Base-by-base conservation (phyloP, 2,113 vertebrate genomes). In the Perognathus longimembris region DNA sequence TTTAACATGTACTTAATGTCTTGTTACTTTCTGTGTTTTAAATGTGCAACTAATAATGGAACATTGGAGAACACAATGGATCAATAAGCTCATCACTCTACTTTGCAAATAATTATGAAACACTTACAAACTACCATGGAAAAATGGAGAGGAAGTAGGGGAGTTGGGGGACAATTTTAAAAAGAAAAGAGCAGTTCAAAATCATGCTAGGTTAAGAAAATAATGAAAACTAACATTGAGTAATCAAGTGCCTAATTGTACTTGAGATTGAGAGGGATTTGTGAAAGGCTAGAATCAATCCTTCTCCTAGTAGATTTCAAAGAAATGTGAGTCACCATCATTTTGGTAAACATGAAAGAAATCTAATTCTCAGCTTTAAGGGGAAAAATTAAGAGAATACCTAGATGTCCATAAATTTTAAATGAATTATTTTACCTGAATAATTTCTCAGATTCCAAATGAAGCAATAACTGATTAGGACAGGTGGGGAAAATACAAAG, bases 101-200 rank as follows among this genome's bases (percentile, higher is more conserved):
- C 10, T 61, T 92, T 40, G 15, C 26, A 92, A 84, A 90, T 88
- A 90, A 93, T 90, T 84, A 57, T 24, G 85, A 90, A 73, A 78
- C 24, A 77, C 38, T 93, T 85, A 57, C 59, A 10, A 85, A 76
- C 64, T 67, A 80, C n/a, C 30, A 34, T 57, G 57, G 74, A 6
- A 28, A 14, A 1, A 36, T 34, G 22, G 14, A 17, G 4, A 42
- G 61, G 9, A 11, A 28, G 67, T n/a, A 34, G 20, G n/a, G 21
- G 32, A 5, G 10, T 38, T 10, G 59, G 17, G 4, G 5, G 24
- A 21, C 7, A 9, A 80, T 67, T 91, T 74, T 85, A 14, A 69
- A 81, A 80, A 89, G 32, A 69, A 92, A 85, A 42, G n/a, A 85
- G 17, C 67, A 61, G 22, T 11, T 87, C 61, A 90, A 73, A 91